Conservation (phyloP, 2,797 vertebrate genomes). For the Gymnopithys bicolor region DNA sequence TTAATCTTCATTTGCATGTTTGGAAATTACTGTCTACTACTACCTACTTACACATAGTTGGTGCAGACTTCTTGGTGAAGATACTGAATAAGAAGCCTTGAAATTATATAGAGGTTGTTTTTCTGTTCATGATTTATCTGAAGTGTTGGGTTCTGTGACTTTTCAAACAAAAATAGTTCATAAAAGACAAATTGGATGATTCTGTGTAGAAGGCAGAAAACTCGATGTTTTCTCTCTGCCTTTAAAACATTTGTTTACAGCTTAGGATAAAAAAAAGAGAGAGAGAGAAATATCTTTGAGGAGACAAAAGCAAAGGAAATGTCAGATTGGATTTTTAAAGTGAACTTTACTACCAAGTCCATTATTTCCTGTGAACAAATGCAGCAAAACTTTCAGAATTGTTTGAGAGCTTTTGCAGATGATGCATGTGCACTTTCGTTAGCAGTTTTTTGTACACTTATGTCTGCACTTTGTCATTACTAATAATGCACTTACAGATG, state of each 20-base stretch:
- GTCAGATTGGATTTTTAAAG: slow-evolving; percentile 68
- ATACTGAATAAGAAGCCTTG: background rate
- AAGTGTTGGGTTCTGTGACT: slow-evolving; percentile 50
- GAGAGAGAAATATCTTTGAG: slow-evolving; percentile 61
- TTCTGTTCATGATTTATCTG: slow-evolving; percentile 59
- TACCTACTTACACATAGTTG: background rate
- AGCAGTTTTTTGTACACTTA: slow-evolving; percentile 41
- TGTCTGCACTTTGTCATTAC: slow-evolving; percentile 51
- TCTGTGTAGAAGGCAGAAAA: slow-evolving; percentile 38
- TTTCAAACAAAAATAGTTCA: slow-evolving; percentile 60
- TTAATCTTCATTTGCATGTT: background rate
- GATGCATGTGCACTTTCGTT: slow-evolving; percentile 20
- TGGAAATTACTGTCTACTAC: background rate
- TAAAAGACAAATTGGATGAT: slow-evolving; percentile 61
- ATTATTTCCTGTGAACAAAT: slow-evolving; percentile 65
- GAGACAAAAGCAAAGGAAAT: slow-evolving; percentile 67
- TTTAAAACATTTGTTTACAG: slow-evolving; percentile 74
- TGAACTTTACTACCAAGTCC: slow-evolving; percentile 67
- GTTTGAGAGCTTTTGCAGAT: slow-evolving; percentile 73
- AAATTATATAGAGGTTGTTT: slow-evolving; percentile 27
- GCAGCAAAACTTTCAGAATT: slow-evolving; percentile 62
- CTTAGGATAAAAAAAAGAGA: background rate
- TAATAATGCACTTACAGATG: slow-evolving; percentile 66
- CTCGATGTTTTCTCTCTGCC: slow-evolving; percentile 12
- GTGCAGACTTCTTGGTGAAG: background rate